A percentile compares a stretch with the other conserved stretches of the same genome.
Conservation (phyloP, 2,797 vertebrate species). For the Ptychadena robeensis region DNA sequence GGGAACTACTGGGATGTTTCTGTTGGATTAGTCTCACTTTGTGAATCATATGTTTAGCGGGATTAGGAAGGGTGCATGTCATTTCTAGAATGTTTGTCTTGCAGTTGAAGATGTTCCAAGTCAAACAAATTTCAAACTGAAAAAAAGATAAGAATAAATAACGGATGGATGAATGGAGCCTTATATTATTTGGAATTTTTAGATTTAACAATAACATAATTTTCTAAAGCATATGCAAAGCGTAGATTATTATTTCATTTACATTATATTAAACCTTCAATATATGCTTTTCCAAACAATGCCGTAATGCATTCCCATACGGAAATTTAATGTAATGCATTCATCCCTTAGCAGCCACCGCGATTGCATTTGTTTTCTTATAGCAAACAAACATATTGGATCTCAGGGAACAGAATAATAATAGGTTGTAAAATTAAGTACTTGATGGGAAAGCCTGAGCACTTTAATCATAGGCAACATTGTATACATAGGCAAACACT, state of each 20-base stretch:
- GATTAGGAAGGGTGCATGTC: background rate
- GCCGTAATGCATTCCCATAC: background rate
- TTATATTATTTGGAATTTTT: background rate
- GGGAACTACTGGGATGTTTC: background rate
- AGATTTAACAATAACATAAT: background rate
- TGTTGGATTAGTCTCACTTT: background rate
- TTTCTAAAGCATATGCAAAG: background rate
- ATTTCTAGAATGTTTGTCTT: background rate
- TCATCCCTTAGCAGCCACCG: background rate
- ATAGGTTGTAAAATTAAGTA: slow-evolving; percentile 15
- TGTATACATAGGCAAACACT: slow-evolving; percentile 15
- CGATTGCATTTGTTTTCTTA: slow-evolving; percentile 26
- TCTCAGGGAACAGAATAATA: slow-evolving; percentile 38
- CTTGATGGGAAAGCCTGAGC: background rate
- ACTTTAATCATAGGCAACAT: slow-evolving; percentile 9
- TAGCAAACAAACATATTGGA: slow-evolving; percentile 22
- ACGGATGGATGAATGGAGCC: background rate
- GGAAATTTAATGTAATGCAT: background rate
- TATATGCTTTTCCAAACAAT: slow-evolving; percentile 6
- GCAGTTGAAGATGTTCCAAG: background rate
- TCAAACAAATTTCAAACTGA: background rate
- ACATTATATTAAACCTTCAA: background rate
- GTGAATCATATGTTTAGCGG: background rate
- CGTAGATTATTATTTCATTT: background rate
- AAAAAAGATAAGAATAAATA: background rate